These are phyloP conservation scores for Phortica magna DNA, from an alignment of 2,888 invertebrate genomes.

Conservation along the genomic window DNA sequence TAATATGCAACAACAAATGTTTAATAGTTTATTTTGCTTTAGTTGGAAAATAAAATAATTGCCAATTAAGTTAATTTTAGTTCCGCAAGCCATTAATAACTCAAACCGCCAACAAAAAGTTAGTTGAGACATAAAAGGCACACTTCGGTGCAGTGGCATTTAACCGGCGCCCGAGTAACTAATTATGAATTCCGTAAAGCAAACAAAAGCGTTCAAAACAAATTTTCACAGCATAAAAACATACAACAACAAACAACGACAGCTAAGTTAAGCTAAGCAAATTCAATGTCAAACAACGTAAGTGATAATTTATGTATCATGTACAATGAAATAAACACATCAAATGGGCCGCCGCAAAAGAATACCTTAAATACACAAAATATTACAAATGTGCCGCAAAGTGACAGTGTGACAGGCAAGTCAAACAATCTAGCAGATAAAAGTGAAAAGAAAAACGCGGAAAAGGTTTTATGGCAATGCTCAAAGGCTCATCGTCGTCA, in stretches of 20 bases:
- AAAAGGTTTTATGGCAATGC: background rate
- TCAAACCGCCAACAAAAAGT: background rate
- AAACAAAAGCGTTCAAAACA: slow-evolving; percentile 6
- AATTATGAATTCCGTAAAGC: background rate
- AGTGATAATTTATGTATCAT: background rate
- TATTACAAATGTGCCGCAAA: background rate
- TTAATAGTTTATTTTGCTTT: background rate
- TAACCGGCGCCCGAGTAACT: background rate
- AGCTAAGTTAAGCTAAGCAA: background rate
- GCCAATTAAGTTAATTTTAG: background rate
- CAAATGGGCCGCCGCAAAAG: background rate
- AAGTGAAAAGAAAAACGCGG: background rate
- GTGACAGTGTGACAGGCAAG: slow-evolving; percentile 1
- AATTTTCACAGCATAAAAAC: slow-evolving; percentile 6
- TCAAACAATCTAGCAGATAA: background rate
- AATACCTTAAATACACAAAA: slow-evolving; percentile 10
- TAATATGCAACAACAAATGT: background rate
- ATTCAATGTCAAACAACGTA: slow-evolving; percentile 5
- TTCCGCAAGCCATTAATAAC: slow-evolving; percentile 6
- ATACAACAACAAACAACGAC: background rate
- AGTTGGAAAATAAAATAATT: background rate
- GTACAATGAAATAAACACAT: background rate
- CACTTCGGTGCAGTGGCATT: background rate
- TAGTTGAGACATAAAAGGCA: background rate
- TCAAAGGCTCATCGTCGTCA: background rate